These are phyloP conservation scores for Sminthurides bifidus DNA, from an alignment of 1,140 invertebrate genomes.

Conservation along the genomic window DNA sequence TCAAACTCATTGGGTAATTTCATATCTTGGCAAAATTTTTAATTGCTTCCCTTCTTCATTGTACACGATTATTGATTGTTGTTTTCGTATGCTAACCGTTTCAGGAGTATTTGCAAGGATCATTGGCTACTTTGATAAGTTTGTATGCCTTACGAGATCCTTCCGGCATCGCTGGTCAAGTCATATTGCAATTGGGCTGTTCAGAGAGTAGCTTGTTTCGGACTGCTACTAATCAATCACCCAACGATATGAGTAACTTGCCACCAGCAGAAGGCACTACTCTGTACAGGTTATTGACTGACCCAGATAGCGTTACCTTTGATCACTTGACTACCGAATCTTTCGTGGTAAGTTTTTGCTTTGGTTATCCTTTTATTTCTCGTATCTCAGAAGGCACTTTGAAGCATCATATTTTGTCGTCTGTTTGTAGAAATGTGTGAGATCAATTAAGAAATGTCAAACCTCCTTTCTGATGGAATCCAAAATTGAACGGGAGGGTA, in stretches of 20 bases:
- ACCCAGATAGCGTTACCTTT: slow-evolving; percentile 49
- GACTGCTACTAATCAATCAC: slow-evolving; percentile 40
- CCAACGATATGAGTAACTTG: slow-evolving; percentile 43
- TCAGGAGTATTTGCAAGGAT: slow-evolving; percentile 44
- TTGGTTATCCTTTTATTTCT: background rate
- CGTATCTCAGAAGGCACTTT: slow-evolving; percentile 3
- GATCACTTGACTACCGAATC: slow-evolving; percentile 48
- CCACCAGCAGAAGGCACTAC: slow-evolving; percentile 51
- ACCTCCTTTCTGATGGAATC: slow-evolving; percentile 41
- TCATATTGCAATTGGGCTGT: slow-evolving; percentile 49
- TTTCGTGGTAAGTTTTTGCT: slow-evolving; percentile 42
- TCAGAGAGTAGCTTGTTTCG: slow-evolving; percentile 49
- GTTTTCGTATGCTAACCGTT: no score
- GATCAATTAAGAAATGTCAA: slow-evolving; percentile 47
- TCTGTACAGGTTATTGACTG: slow-evolving; percentile 48
- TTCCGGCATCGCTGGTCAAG: slow-evolving; percentile 43
- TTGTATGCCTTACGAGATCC: slow-evolving; percentile 47
- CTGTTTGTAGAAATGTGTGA: slow-evolving; percentile 44
- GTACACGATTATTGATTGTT: slow-evolving; percentile 4
- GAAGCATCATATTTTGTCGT: slow-evolving; percentile 14
- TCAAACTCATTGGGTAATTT: slow-evolving; percentile 42
- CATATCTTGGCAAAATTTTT: background rate
- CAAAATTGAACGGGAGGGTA: slow-evolving; percentile 34
- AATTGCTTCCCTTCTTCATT: background rate
- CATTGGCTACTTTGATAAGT: slow-evolving; percentile 47